phyloP scores from a whole-genome alignment of 2,113 vertebrate species.

The Corydoras maculifer region DNA sequence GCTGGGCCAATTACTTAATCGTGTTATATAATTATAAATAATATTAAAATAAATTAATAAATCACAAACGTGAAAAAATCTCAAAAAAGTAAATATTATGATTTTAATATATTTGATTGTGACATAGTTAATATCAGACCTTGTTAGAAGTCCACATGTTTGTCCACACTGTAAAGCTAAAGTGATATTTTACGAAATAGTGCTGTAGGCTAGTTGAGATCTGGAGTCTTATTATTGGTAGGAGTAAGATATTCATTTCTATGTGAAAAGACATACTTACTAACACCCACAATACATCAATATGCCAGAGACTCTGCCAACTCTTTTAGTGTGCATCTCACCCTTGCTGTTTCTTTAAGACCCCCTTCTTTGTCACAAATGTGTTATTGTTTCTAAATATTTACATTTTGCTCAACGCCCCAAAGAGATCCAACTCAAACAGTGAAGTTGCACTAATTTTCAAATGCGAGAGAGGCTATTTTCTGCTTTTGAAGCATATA shows the following conservation, averaged over 20 bases:
- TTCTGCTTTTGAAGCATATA: constrained; percentile 55
- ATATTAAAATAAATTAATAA: too few relatives aligned
- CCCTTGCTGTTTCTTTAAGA: constrained; percentile 28
- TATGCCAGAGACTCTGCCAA: constrained; percentile 11
- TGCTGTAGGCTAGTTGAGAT: not conserved
- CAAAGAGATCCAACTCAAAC: constrained; percentile 45
- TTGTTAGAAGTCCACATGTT: too few relatives aligned
- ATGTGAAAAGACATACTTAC: constrained; percentile 9
- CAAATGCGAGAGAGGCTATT: constrained; percentile 48
- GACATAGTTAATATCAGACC: too few relatives aligned
- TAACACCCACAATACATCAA: constrained; percentile 15
- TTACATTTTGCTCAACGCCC: constrained; percentile 41
- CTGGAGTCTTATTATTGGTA: constrained; percentile 6
- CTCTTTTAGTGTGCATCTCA: constrained; percentile 4
- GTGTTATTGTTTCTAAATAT: constrained; percentile 49
- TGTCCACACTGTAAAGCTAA: too few relatives aligned
- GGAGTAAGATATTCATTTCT: constrained; percentile 18
- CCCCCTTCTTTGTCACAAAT: constrained; percentile 19
- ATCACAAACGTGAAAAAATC: too few relatives aligned
- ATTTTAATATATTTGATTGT: too few relatives aligned
- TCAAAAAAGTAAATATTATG: too few relatives aligned
- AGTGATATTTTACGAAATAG: too few relatives aligned
- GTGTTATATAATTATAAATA: too few relatives aligned
- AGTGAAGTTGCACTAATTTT: constrained; percentile 55
- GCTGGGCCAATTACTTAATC: too few relatives aligned